Base-by-base conservation (phyloP, 2,888 invertebrate genomes). In the Zootermopsis nevadensis region DNA sequence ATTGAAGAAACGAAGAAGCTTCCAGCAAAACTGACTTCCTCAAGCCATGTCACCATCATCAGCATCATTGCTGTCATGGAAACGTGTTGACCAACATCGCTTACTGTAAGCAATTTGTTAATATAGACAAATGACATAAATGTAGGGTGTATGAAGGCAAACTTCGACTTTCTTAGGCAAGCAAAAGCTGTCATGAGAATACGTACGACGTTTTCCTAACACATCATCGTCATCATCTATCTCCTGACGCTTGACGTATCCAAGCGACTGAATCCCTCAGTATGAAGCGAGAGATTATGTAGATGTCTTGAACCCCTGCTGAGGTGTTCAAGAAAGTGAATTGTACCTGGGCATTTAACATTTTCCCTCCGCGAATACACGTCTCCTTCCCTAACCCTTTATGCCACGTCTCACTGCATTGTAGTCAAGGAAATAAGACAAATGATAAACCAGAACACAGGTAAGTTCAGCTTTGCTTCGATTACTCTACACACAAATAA, bases 371-470 rank as follows among this genome's bases (percentile, higher is more conserved):
- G 74, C n/a, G 42, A 38, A 15, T 74, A 35, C 27, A 76, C 76
- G 15, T 76, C 42, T 76, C 19, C 76, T 60, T 60, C 60, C 60
- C n/a, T 8, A 48, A 77, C 27, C 53, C 55, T 31, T 77, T 55
- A 22, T 55, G 27, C 55, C 77, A 53, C 55, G 55, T 55, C 48
- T 24, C 55, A 31, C 48, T 19, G 27, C n/a, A 48, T 55, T 77
- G 77, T 77, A 42, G 76, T 76, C 76, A 76, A 42, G 42, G 19
- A 27, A 30, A 77, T 55, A 77, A 77, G 77, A 77, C 77, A 77
- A 77, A 77, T 77, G 77, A 77, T 55, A 77, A 77, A 55, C 55
- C 48, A 55, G 55, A 31, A 55, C 55, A 33, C 33, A 77, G 77
- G 53, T 77, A 77, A 77, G 38, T n/a, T 60, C 19, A 19, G 48